Evolutionary conservation across 2,113 vertebrate genomes (phyloP).

Genomic region (Alexandromys fortis): DNA sequence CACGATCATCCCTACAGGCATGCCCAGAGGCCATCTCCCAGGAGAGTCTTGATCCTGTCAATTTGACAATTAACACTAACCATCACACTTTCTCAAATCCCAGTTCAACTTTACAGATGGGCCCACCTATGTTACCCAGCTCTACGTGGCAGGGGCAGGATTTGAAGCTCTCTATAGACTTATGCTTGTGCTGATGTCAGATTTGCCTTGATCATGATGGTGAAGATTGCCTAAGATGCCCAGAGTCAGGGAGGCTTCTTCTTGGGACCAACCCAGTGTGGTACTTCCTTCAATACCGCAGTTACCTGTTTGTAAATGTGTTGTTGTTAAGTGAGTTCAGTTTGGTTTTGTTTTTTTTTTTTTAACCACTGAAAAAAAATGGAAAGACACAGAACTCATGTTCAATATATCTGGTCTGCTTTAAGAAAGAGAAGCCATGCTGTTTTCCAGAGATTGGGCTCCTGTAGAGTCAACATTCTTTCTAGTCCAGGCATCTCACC

Average conservation of each 20-base stretch:
- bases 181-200: neutral
- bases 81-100: neutral
- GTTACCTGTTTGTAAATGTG: neutral
- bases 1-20: neutral
- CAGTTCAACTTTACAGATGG: neutral
- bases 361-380: neutral
- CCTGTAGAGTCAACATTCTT: neutral
- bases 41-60: neutral
- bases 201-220: fast-evolving
- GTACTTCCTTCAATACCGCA: fast-evolving
- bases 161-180: neutral
- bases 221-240: neutral
- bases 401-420: neutral
- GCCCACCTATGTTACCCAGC: neutral
- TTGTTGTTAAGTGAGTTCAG: neutral
- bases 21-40: neutral
- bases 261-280: fast-evolving
- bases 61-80: neutral
- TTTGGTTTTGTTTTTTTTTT: constrained; percentile 53
- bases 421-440: neutral
- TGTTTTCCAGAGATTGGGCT: neutral
- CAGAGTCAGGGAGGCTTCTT: neutral
- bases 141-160: neutral
- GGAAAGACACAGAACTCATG: neutral
- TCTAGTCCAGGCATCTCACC: neutral